Evolutionary conservation across 2,113 vertebrate genomes (phyloP), one percentile per base, ranked within the genome.

Genomic region (Oriolus oriolus): DNA sequence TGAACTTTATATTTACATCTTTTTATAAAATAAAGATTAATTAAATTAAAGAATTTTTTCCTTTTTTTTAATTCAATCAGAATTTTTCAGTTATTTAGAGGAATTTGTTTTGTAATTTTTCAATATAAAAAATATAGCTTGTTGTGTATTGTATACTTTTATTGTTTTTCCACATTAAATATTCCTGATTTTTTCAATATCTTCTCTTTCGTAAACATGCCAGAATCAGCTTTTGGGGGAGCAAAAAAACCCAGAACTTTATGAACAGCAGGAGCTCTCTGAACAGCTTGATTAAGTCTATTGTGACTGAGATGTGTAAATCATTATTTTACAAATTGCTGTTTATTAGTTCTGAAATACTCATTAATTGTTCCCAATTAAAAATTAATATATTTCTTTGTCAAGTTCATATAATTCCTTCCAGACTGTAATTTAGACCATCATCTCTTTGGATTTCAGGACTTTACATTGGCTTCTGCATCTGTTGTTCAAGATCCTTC

Each of bases 261-360:
- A 27, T 59, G 39, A 85, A 71, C 14, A 45, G 11, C 4, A 24
- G 54, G 18, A 92, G 23, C 11, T 83, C 35, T 76, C 23, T 33
- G 15, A 95, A 57, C 37, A 86, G n/a, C 54, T 47, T 84, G 63
- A 79, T 89, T 64, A 80, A 86, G 42, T 86, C 44, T 80, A 57
- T 69, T 90, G 52, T 86, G 44, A 90, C 23, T 54, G 60, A 79
- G n/a, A 82, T 50, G 42, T 76, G 19, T 52, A 84, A 90, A 86
- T 64, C 9, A 21, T 90, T 92, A 54, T 83, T 90, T 66, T 60
- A 76, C 30, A 83, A 83, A 80, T 41, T 69, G 10, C 45, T 86
- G 26, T 80, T 84, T 90, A 81, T 77, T 84, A 23, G 50, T 80
- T 95, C 84, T 91, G 68, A 89, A 95, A 89, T 77, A 68, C 11